Evolutionary conservation across 2,888 invertebrate genomes (phyloP).

Genomic region (Bugula neritina): DNA sequence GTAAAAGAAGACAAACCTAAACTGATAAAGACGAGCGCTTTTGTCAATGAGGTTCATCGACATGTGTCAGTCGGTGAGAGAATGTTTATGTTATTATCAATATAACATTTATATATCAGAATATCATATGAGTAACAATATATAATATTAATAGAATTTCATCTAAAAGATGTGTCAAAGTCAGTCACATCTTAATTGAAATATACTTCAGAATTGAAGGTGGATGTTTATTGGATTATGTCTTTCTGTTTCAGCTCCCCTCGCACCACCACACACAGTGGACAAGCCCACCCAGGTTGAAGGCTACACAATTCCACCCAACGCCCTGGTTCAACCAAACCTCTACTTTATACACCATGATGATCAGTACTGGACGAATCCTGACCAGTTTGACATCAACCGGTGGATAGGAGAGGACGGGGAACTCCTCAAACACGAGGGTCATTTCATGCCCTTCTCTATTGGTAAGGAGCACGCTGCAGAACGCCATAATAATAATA

Average conservation of each 20-base stretch:
- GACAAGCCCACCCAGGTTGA: background rate
- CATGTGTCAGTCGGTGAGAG: background rate
- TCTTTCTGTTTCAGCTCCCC: too few relatives aligned
- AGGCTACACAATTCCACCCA: background rate
- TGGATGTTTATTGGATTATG: too few relatives aligned
- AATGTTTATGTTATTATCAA: too few relatives aligned
- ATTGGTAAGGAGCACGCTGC: background rate
- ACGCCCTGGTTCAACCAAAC: background rate
- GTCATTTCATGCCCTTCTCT: conserved; percentile 3
- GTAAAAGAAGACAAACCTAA: background rate
- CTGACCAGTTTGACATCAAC: background rate
- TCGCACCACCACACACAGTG: background rate
- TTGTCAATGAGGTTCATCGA: background rate
- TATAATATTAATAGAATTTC: too few relatives aligned
- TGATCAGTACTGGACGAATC: background rate
- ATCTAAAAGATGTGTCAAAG: too few relatives aligned
- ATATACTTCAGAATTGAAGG: too few relatives aligned
- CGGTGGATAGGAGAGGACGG: background rate
- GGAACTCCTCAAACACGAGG: background rate
- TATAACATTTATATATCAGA: too few relatives aligned
- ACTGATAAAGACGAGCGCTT: background rate
- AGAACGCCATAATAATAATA: background rate
- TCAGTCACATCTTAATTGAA: too few relatives aligned
- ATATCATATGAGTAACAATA: too few relatives aligned
- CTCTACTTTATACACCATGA: conserved; percentile 3